These are phyloP conservation scores for Hetaerina americana DNA, from an alignment of 1,140 invertebrate genomes.

Conservation along the genomic window DNA sequence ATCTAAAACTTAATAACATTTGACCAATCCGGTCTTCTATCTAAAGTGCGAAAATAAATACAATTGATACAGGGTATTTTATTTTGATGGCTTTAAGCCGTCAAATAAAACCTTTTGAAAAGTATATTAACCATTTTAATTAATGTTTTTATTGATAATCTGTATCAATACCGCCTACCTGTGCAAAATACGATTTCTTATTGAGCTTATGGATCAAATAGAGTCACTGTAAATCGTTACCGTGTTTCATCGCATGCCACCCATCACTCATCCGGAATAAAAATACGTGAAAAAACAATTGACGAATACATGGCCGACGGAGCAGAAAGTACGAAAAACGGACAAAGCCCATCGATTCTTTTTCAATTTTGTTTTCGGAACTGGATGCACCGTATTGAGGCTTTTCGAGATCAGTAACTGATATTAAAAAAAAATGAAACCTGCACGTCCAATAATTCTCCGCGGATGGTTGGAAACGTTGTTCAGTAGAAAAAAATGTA, in stretches of 20 bases:
- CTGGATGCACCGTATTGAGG: background rate
- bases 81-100: no score
- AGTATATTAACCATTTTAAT: no score
- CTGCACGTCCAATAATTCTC: background rate
- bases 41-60: no score
- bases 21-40: no score
- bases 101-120: no score
- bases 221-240: background rate
- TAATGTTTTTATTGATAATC: no score
- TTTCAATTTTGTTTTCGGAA: background rate
- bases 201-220: background rate
- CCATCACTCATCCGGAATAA: background rate
- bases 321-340: background rate
- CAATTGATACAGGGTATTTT: no score
- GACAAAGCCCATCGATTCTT: background rate
- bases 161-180: no score
- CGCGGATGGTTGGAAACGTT: background rate
- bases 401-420: background rate
- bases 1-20: no score
- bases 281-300: background rate
- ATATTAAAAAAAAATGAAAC: background rate
- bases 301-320: background rate
- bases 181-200: background rate
- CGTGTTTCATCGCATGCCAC: background rate
- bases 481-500: background rate